Conservation (phyloP, 2,888 invertebrate species). For the Celastrina argiolus region DNA sequence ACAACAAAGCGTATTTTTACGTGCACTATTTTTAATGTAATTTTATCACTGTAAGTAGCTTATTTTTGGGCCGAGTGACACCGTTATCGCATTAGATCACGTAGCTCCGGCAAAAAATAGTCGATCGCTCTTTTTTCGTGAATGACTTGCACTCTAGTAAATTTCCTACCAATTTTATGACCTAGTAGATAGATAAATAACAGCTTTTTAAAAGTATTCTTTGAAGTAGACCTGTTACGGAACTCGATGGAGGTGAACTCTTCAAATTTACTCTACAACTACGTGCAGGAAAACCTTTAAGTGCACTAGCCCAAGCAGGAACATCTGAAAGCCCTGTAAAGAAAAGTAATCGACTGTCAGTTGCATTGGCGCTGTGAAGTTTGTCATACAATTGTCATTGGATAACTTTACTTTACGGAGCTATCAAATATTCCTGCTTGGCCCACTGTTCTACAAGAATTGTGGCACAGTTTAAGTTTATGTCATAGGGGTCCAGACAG, state of each 20-base stretch:
- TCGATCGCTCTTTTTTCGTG: slow-evolving; percentile 27
- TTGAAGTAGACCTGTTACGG: not conserved
- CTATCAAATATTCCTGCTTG: too few species aligned
- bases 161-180: not conserved
- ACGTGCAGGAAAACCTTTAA: too few species aligned
- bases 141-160: slow-evolving; percentile 7
- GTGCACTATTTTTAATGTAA: slow-evolving; percentile 20
- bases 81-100: slow-evolving; percentile 48
- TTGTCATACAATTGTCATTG: too few species aligned
- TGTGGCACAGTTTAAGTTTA: too few species aligned
- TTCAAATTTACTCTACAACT: not conserved
- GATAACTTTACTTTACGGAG: too few species aligned
- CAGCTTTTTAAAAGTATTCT: not conserved
- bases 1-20: slow-evolving; percentile 26
- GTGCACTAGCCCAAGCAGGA: too few species aligned
- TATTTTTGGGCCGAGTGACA: slow-evolving; percentile 37
- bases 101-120: slow-evolving; percentile 39
- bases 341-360: too few species aligned
- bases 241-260: not conserved
- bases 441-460: too few species aligned
- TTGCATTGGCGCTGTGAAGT: too few species aligned
- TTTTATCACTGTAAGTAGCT: slow-evolving; percentile 25
- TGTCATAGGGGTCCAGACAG: too few species aligned
- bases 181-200: not conserved
- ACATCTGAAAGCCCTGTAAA: too few species aligned